These are phyloP conservation scores for Aphelenchoides besseyi DNA, from an alignment of 1,140 invertebrate species.

Conservation along the genomic window DNA sequence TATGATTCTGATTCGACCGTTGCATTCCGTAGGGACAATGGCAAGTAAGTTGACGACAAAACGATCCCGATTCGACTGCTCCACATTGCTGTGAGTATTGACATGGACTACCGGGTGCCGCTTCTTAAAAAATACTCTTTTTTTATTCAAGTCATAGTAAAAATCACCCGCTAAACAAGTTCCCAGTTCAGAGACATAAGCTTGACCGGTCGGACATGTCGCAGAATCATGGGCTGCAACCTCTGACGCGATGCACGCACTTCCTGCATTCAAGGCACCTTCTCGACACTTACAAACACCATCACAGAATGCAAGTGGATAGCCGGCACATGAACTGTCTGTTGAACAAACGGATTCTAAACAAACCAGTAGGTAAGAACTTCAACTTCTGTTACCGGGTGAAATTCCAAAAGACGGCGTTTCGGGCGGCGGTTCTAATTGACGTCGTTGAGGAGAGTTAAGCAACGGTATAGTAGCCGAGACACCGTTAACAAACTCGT, in stretches of 20 bases:
- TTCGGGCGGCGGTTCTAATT: background rate
- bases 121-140: conserved; percentile 36
- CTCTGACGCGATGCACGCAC: conserved; percentile 52
- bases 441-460: background rate
- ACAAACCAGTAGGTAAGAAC: background rate
- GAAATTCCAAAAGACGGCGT: conserved; percentile 18
- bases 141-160: conserved; percentile 17
- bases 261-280: conserved; percentile 59
- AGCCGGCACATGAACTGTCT: conserved; percentile 55
- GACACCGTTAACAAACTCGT: background rate
- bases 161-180: conserved; percentile 55
- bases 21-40: conserved; percentile 60
- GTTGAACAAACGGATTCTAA: conserved; percentile 38
- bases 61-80: conserved; percentile 53
- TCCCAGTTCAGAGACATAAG: conserved; percentile 58
- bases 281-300: conserved; percentile 58
- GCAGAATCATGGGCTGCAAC: conserved; percentile 22
- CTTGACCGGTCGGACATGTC: conserved; percentile 52
- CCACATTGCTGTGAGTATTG: conserved; percentile 62
- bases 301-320: conserved; percentile 58
- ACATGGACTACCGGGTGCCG: conserved; percentile 55
- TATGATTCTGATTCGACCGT: conserved; percentile 31
- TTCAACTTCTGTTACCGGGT: conserved; percentile 19
- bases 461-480: background rate
- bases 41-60: conserved; percentile 50